Evolutionary conservation across 2,797 vertebrate species (phyloP).

Genomic region (Sylvilagus floridanus): DNA sequence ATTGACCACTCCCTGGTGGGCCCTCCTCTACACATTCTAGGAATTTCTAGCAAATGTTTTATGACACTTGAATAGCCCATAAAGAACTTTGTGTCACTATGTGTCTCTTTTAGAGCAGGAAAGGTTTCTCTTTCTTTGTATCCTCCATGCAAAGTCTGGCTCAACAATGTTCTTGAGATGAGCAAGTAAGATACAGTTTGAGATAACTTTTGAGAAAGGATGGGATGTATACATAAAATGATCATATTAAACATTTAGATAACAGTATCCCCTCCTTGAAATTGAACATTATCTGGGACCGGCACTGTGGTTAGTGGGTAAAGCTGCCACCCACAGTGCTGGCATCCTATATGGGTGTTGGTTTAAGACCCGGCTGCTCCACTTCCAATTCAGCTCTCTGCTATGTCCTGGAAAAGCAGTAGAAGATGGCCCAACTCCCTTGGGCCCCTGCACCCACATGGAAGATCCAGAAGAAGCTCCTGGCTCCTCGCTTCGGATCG

Average conservation of each 20-base stretch:
- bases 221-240: not conserved
- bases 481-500: no score
- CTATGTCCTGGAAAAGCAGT: no score
- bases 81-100: not conserved
- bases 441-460: no score
- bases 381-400: no score
- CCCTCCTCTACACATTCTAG: not conserved
- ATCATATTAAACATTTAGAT: not conserved
- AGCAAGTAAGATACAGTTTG: not conserved
- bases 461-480: no score
- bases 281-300: not conserved
- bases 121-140: not conserved
- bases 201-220: not conserved
- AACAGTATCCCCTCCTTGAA: not conserved
- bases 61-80: not conserved
- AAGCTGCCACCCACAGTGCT: no score
- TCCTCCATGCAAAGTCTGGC: not conserved
- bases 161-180: not conserved
- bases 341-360: no score
- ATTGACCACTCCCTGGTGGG: not conserved
- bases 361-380: no score
- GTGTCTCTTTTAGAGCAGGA: not conserved
- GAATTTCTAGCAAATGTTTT: not conserved
- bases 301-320: no score
- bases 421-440: not conserved